Percentiles rank a stretch among this genome's conserved stretches.
Evolutionary conservation across 92 coral and sea anemone species (phyloP).

Genomic region (Ricordea florida): DNA sequence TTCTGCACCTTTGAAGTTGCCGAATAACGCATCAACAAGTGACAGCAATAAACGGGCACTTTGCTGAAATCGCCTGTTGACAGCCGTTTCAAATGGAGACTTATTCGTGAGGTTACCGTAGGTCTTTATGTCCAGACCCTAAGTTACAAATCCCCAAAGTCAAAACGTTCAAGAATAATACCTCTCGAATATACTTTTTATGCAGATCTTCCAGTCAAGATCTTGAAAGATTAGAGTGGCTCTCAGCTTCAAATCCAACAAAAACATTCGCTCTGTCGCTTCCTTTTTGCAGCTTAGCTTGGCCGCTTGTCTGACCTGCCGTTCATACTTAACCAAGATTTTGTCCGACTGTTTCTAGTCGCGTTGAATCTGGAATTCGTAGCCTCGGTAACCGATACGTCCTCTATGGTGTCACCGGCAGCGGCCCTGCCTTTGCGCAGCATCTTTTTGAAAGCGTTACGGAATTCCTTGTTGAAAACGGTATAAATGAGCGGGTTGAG

Average conservation of each 20-base stretch:
- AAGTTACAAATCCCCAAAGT: too few relatives aligned
- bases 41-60: background rate
- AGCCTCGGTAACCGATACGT: slow-evolving; percentile 56
- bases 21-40: slow-evolving; percentile 1
- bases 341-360: slow-evolving; percentile 1
- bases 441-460: slow-evolving; percentile 78
- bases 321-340: slow-evolving; percentile 19
- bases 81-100: too few relatives aligned
- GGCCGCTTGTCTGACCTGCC: slow-evolving; percentile 7
- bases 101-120: too few relatives aligned
- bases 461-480: slow-evolving; percentile 89
- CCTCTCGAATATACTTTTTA: too few relatives aligned
- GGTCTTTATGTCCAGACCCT: too few relatives aligned
- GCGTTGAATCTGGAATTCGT: background rate
- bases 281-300: background rate
- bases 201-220: too few relatives aligned
- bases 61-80: background rate
- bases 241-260: too few relatives aligned
- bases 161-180: too few relatives aligned
- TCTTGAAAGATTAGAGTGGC: too few relatives aligned
- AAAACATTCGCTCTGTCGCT: background rate
- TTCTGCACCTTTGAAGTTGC: slow-evolving; percentile 28
- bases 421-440: slow-evolving; percentile 13
- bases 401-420: slow-evolving; percentile 31
- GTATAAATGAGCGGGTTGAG: slow-evolving; percentile 91